These are phyloP conservation scores for Cherax destructor DNA, from an alignment of 1,140 invertebrate species.

Conservation along the genomic window DNA sequence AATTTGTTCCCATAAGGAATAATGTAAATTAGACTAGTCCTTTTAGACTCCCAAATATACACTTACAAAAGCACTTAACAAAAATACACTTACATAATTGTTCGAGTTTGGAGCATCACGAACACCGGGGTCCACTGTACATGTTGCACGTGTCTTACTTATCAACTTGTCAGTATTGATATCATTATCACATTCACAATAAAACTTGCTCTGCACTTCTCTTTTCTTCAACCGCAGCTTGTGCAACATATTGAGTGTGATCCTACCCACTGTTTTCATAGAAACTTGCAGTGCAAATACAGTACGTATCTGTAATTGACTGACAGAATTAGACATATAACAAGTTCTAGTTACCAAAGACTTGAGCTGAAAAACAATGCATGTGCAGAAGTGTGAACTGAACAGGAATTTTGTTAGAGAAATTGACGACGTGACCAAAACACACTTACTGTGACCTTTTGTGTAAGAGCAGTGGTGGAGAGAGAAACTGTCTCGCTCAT, in stretches of 20 bases:
- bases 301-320: neutral
- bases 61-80: too few relatives aligned
- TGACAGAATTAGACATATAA: neutral
- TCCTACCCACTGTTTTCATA: neutral
- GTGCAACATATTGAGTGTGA: neutral
- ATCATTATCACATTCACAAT: too few relatives aligned
- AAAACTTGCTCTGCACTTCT: too few relatives aligned
- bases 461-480: neutral
- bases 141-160: too few relatives aligned
- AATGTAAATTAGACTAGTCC: too few relatives aligned
- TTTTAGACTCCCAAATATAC: too few relatives aligned
- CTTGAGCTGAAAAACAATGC: neutral
- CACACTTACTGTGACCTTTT: neutral
- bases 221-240: too few relatives aligned
- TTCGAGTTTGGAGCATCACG: too few relatives aligned
- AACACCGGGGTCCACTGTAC: too few relatives aligned
- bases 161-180: too few relatives aligned
- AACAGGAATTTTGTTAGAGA: neutral
- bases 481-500: neutral
- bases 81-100: too few relatives aligned
- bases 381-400: neutral
- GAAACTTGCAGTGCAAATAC: neutral
- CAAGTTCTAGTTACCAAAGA: constrained; percentile 7
- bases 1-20: too few relatives aligned
- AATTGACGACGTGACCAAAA: neutral